phyloP scores from a whole-genome alignment of 2,797 vertebrate genomes.

The Bufotes viridis region DNA sequence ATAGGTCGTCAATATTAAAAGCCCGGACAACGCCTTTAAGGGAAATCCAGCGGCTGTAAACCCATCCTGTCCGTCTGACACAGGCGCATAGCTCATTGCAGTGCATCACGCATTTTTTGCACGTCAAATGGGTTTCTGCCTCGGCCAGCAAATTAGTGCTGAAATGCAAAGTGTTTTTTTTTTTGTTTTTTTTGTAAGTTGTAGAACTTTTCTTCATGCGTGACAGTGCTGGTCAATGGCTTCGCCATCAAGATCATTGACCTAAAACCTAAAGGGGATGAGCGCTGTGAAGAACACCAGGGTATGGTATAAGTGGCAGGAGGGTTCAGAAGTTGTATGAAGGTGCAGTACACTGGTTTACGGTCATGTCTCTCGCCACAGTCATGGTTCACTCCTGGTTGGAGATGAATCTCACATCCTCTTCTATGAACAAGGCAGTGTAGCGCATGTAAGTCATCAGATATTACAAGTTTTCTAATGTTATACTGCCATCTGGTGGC shows the following conservation, averaged over 20 bases:
- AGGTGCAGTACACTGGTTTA: not conserved
- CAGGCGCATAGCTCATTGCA: not conserved
- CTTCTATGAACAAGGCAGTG: constrained; percentile 82
- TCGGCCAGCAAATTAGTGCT: not conserved
- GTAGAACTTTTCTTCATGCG: too few species aligned
- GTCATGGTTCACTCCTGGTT: constrained; percentile 86
- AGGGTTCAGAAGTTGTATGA: not conserved
- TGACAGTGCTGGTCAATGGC: too few species aligned
- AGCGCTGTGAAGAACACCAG: too few species aligned
- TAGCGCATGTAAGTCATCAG: constrained; percentile 77
- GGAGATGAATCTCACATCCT: constrained; percentile 81
- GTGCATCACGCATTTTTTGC: not conserved
- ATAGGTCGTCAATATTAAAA: too few species aligned
- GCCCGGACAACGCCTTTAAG: not conserved
- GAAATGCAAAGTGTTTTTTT: too few species aligned
- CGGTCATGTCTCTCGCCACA: constrained; percentile 59
- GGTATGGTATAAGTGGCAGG: not conserved
- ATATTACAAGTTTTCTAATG: not conserved
- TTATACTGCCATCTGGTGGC: constrained; percentile 70
- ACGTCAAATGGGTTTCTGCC: not conserved
- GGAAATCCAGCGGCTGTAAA: not conserved
- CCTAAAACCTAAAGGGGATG: too few species aligned
- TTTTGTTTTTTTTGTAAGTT: too few species aligned
- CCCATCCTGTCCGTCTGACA: not conserved
- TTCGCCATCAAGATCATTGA: too few species aligned